A percentile compares a stretch with the other conserved stretches of the same genome.
Evolutionary conservation across 2,797 vertebrate genomes (phyloP).

Genomic region (Acanthiza pusilla): DNA sequence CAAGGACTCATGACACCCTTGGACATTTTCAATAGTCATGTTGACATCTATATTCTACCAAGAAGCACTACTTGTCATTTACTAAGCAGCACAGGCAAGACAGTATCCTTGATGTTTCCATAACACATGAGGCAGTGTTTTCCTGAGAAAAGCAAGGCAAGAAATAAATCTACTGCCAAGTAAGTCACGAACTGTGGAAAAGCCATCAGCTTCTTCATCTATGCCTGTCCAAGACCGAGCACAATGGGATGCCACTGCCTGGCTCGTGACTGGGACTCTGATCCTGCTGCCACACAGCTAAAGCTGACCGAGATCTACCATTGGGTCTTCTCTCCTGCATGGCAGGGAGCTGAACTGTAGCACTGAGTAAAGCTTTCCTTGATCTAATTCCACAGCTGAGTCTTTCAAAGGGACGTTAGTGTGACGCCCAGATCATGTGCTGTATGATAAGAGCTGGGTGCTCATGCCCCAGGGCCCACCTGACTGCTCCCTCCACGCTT

Average conservation of each 20-base stretch:
- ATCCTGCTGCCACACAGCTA: background rate
- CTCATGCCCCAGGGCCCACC: background rate
- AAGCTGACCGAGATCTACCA: background rate
- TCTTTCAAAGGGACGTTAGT: background rate
- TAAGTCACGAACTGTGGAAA: background rate
- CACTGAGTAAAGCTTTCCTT: background rate
- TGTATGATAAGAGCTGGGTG: background rate
- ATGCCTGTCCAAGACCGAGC: background rate
- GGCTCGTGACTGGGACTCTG: background rate
- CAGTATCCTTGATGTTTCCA: background rate
- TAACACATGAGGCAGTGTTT: background rate
- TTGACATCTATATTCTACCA: constrained; percentile 34
- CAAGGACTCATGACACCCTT: background rate
- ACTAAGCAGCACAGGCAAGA: background rate
- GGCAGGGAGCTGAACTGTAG: background rate
- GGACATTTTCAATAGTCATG: background rate
- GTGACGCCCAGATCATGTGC: accelerated
- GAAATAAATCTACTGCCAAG: background rate
- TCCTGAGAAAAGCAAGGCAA: background rate
- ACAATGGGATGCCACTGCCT: background rate
- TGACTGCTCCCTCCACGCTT: accelerated
- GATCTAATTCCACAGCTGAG: background rate
- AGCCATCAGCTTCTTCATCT: background rate
- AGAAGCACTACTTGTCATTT: background rate
- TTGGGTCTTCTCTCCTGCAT: background rate